Conservation (phyloP, 2,888 invertebrate genomes). For the Diaperis boleti region DNA sequence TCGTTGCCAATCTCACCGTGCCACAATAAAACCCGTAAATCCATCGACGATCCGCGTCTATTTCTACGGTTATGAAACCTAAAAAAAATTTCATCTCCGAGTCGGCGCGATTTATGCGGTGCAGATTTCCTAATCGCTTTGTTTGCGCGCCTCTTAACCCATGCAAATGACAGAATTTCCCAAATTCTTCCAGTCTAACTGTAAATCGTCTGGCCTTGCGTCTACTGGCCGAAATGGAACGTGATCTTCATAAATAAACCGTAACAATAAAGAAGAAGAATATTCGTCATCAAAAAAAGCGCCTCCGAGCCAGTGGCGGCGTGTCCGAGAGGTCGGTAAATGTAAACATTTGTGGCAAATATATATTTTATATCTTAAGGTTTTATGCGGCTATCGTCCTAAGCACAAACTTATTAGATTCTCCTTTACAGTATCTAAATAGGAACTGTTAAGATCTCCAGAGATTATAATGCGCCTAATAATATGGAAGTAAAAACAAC, state of each 20-base stretch:
- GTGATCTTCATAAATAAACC: constrained; percentile 58
- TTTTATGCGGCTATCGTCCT: too few relatives aligned
- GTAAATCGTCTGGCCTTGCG: constrained; percentile 59
- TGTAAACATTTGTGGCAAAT: too few relatives aligned
- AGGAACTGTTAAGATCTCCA: too few relatives aligned
- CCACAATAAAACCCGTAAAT: constrained; percentile 12
- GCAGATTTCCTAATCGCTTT: constrained; percentile 32
- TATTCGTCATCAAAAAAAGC: constrained; percentile 11
- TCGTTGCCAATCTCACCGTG: constrained; percentile 33
- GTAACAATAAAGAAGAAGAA: constrained; percentile 47
- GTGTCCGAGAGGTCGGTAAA: too few relatives aligned
- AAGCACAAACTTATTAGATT: too few relatives aligned
- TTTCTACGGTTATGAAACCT: constrained; percentile 14
- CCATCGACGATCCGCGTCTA: constrained; percentile 21
- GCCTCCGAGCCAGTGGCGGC: neutral
- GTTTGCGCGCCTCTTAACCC: constrained; percentile 29
- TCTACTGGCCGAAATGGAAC: constrained; percentile 55
- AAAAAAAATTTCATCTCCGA: constrained; percentile 21
- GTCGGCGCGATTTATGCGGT: constrained; percentile 8
- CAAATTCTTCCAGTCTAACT: constrained; percentile 54
- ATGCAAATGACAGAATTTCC: constrained; percentile 52
- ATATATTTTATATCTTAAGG: too few relatives aligned
- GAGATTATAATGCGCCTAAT: too few relatives aligned
- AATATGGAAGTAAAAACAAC: too few relatives aligned
- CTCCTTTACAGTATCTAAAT: too few relatives aligned